Percentiles rank a stretch among this genome's conserved stretches.
phyloP scores from a whole-genome alignment of 1,140 invertebrate genomes.

The Bombus pascuorum region DNA sequence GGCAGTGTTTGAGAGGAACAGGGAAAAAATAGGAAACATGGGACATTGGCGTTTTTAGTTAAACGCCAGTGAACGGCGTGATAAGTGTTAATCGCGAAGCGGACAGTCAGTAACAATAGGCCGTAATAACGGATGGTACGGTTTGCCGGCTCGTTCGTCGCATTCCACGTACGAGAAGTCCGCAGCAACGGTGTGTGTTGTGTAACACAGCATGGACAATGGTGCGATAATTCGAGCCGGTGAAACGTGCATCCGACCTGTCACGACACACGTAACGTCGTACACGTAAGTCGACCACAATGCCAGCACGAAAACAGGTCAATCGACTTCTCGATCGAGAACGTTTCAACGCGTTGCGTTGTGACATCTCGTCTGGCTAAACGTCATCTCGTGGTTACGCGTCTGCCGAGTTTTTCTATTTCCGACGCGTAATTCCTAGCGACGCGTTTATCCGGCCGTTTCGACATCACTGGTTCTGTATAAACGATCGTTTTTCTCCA shows the following conservation, averaged over 20 bases:
- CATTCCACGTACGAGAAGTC: conserved; percentile 56
- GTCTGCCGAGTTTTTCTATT: neutral
- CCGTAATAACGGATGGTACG: conserved; percentile 70
- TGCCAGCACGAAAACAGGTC: conserved; percentile 60
- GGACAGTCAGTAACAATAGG: conserved; percentile 65
- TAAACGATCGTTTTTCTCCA: neutral
- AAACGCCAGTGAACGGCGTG: neutral
- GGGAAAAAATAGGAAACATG: too few species aligned
- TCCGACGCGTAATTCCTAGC: too few species aligned
- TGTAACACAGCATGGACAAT: conserved; percentile 73
- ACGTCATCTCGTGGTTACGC: neutral
- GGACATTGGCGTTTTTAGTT: neutral
- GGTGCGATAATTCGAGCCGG: conserved; percentile 74
- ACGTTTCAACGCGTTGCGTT: conserved; percentile 53
- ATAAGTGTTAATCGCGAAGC: conserved; percentile 54
- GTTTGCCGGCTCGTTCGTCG: conserved; percentile 64
- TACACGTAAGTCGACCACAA: conserved; percentile 69
- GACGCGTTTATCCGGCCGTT: too few species aligned
- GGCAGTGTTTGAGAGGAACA: neutral
- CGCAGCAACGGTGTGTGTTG: conserved; percentile 62
- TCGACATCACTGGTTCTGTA: neutral
- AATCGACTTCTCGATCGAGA: conserved; percentile 71
- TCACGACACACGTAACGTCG: neutral
- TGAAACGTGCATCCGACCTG: conserved; percentile 46
- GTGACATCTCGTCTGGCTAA: conserved; percentile 36